Percentiles rank a stretch among this genome's conserved stretches.
Conservation (phyloP, 2,797 vertebrate genomes). For the Pempheris klunzingeri region DNA sequence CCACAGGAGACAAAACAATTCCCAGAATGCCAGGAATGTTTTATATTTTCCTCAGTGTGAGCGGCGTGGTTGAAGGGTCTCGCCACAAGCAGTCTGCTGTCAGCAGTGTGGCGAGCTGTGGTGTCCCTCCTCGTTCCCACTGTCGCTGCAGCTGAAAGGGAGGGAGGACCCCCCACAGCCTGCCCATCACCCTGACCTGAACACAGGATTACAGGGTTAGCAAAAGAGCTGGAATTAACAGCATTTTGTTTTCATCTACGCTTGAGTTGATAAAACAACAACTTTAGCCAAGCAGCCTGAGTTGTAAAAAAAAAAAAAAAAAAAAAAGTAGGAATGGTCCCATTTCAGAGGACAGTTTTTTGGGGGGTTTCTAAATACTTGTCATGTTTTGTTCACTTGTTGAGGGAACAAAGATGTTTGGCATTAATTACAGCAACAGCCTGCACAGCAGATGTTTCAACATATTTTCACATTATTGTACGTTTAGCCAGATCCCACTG, state of each 20-base stretch:
- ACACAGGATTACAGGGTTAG: not conserved
- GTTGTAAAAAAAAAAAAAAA: not conserved
- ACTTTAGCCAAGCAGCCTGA: not conserved
- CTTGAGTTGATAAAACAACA: not conserved
- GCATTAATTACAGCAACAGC: conserved; percentile 7
- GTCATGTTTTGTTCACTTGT: not conserved
- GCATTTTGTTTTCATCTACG: not conserved
- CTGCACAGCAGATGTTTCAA: not conserved
- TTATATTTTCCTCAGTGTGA: conserved; percentile 45
- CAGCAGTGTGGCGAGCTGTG: conserved; percentile 41
- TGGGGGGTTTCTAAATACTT: not conserved
- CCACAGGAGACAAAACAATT: conserved; percentile 76
- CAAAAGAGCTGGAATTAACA: not conserved
- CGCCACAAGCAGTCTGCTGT: conserved; percentile 58
- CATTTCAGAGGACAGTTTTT: conserved; percentile 17
- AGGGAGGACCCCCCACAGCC: not conserved
- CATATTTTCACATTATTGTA: conserved; percentile 2
- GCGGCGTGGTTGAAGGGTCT: conserved; percentile 61
- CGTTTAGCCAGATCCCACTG: not conserved
- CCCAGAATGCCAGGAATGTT: conserved; percentile 79
- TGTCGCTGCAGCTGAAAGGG: conserved; percentile 13
- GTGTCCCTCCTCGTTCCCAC: conserved; percentile 34
- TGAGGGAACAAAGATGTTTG: not conserved
- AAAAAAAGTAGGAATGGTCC: not conserved
- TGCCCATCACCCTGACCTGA: conserved; percentile 14